Evolutionary conservation across 2,797 vertebrate genomes (phyloP).

Genomic region (Balearica regulorum): DNA sequence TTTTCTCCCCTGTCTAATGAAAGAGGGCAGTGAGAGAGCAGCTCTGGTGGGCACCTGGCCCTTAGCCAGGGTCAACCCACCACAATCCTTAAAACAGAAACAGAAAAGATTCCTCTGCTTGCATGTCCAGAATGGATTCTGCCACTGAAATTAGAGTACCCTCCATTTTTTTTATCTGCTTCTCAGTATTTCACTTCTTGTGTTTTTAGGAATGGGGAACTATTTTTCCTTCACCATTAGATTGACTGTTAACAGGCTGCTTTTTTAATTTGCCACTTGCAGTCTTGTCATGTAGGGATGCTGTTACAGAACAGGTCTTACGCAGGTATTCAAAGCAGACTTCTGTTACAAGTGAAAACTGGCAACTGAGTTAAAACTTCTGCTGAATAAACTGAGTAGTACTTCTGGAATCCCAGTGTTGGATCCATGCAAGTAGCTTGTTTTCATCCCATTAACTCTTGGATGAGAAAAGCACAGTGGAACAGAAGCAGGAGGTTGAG

Average conservation of each 20-base stretch:
- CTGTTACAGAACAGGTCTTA: background rate
- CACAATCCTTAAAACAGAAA: background rate
- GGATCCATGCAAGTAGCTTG: background rate
- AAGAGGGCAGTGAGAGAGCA: no score
- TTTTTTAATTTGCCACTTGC: background rate
- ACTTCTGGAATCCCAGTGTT: background rate
- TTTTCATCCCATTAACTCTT: background rate
- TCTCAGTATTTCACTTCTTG: background rate
- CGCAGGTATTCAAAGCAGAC: background rate
- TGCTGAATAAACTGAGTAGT: background rate
- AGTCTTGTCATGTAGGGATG: background rate
- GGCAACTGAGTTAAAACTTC: background rate
- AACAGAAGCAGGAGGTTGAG: background rate
- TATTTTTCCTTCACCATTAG: background rate
- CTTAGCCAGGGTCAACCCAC: no score
- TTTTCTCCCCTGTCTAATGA: no score
- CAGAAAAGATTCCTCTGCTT: background rate
- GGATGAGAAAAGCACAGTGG: background rate
- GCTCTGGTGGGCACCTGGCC: no score
- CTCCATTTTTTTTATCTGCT: background rate
- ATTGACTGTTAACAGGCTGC: background rate
- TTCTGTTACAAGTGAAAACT: background rate
- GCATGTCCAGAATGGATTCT: background rate
- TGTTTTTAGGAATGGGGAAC: background rate
- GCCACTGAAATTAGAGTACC: background rate